A percentile compares a stretch with the other conserved stretches of the same genome.
phyloP scores from a whole-genome alignment of 2,888 invertebrate genomes.

The Cynaeus angustus region DNA sequence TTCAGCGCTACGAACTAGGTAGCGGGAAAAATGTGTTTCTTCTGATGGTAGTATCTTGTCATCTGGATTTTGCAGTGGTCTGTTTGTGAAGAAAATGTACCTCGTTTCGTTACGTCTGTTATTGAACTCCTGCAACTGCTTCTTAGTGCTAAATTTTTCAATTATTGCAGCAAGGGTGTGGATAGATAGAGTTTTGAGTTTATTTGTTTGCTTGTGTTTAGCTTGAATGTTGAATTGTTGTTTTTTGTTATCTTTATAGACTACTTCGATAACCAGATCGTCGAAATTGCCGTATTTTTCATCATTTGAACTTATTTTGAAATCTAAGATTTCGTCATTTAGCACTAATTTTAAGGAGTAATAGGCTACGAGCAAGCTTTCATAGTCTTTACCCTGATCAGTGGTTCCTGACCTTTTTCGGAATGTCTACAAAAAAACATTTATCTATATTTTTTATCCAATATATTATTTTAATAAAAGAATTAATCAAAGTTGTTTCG shows the following conservation, averaged over 20 bases:
- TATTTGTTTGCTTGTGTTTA: conserved; percentile 6
- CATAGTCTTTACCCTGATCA: conserved; percentile 16
- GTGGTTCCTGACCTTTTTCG: conserved; percentile 9
- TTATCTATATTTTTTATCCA: too few relatives aligned
- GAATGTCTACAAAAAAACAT: neutral
- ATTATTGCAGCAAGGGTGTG: neutral
- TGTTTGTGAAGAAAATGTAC: conserved; percentile 7
- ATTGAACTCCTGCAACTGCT: neutral
- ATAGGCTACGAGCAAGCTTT: conserved; percentile 5
- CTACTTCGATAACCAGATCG: neutral
- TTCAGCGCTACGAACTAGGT: too few relatives aligned
- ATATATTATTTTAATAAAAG: too few relatives aligned
- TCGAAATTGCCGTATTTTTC: conserved; percentile 2
- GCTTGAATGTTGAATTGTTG: conserved; percentile 11
- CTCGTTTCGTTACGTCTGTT: neutral
- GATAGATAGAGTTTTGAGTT: neutral
- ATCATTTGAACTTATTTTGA: conserved; percentile 8
- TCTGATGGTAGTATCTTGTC: too few relatives aligned
- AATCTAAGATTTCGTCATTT: neutral
- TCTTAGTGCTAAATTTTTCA: conserved; percentile 4
- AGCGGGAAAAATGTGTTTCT: too few relatives aligned
- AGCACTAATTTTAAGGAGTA: neutral
- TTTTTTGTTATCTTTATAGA: neutral
- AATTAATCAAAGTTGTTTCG: too few relatives aligned
- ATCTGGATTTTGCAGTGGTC: too few relatives aligned